A percentile compares a stretch with the other conserved stretches of the same genome.
phyloP scores from a whole-genome alignment of 2,113 vertebrate genomes.

The rabbit (Oryctolagus cuniculus) region mOryCun1.1 NC_091442.1:101301501-101302000 shows the following conservation, averaged over 20 bases:
- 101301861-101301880: not conserved
- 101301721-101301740: constrained; percentile 75
- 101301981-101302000: too few species aligned
- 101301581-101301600: constrained; percentile 70
- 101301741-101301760: constrained; percentile 78
- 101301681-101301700: constrained; percentile 62
- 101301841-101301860: constrained; percentile 67
- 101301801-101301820: not conserved
- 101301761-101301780: constrained; percentile 81
- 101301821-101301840: constrained; percentile 77
- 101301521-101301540: constrained; percentile 68
- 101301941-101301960: too few species aligned
- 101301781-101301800: constrained; percentile 74
- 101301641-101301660: constrained; percentile 78
- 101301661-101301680: constrained; percentile 71
- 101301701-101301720: constrained; percentile 61
- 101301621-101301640: constrained; percentile 79
- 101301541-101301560: constrained; percentile 79
- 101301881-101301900: too few species aligned
- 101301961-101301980: too few species aligned
- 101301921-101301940: too few species aligned
- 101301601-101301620: constrained; percentile 83
- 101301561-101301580: constrained; percentile 72
- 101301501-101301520: constrained; percentile 76
- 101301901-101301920: too few species aligned